Evolutionary conservation across 2,113 vertebrate species (phyloP), one percentile per base, ranked within the genome.

Genomic region (Solea senegalensis): DNA sequence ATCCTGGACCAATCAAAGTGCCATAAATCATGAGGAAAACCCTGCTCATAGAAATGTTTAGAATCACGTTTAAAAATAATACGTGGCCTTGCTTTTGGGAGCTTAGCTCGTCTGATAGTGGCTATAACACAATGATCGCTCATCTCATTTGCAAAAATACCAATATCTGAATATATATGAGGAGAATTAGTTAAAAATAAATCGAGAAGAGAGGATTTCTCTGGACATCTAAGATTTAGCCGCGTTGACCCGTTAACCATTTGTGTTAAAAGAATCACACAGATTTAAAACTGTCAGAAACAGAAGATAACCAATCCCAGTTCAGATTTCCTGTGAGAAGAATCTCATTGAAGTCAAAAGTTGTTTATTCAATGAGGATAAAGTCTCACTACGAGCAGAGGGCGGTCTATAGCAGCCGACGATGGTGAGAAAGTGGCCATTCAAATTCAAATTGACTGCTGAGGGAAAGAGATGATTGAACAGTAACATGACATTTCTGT

Each of bases 131-230:
- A 21, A 21, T 21, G 21, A 21, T 21, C 21, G 21, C 21, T 21
- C 21, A 21, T 21, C 9, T 16, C 44, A 57, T 57, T 68, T 46
- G 34, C 14, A 65, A 53, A 65, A 46, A 51, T 5, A 41, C 49
- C 49, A 21, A 13, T 53, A 16, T 26, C 15, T 2, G 11, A 52
- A n/a, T n/a, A n/a, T n/a, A n/a, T n/a, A n/a, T n/a, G n/a, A n/a
- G n/a, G n/a, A n/a, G n/a, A n/a, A n/a, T n/a, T n/a, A n/a, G n/a
- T n/a, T n/a, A n/a, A n/a, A n/a, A n/a, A n/a, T n/a, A n/a, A n/a
- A n/a, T n/a, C n/a, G n/a, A n/a, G n/a, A n/a, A n/a, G n/a, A n/a
- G n/a, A n/a, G n/a, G n/a, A n/a, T n/a, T n/a, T n/a, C n/a, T n/a
- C n/a, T n/a, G n/a, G n/a, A n/a, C n/a, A n/a, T n/a, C n/a, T n/a